Percentiles rank a stretch among this genome's conserved stretches.
phyloP scores from a whole-genome alignment of 2,113 vertebrate species.

The Nymphicus hollandicus region DNA sequence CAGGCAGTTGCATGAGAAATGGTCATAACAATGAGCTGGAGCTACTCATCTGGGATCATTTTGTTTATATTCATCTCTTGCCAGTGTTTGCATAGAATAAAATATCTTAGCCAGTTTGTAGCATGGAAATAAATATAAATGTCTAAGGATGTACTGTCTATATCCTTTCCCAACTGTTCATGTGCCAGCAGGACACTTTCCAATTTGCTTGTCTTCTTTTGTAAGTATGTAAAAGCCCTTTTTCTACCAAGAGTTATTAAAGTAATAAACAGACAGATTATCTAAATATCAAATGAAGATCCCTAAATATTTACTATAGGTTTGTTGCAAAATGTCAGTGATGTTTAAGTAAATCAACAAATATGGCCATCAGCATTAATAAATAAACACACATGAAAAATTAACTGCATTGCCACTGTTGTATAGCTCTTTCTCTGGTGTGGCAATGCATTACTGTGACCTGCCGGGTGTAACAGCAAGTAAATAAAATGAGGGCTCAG shows the following conservation, averaged over 20 bases:
- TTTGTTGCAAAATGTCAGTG: slow-evolving; percentile 9
- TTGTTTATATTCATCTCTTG: slow-evolving; percentile 38
- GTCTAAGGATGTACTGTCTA: slow-evolving; percentile 11
- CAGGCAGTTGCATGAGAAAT: slow-evolving; percentile 44
- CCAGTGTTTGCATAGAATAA: slow-evolving; percentile 47
- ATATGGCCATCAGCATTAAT: background rate
- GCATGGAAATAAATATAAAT: slow-evolving; percentile 51
- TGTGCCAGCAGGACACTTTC: slow-evolving; percentile 51
- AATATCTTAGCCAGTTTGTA: slow-evolving; percentile 48
- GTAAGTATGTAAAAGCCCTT: slow-evolving; percentile 29
- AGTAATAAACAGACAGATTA: slow-evolving; percentile 42
- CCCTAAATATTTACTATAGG: slow-evolving; percentile 41
- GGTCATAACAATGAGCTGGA: slow-evolving; percentile 28
- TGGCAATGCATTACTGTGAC: background rate
- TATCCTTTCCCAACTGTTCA: slow-evolving; percentile 26
- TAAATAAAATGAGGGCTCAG: background rate
- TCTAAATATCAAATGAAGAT: background rate
- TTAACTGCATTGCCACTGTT: background rate
- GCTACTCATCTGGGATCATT: slow-evolving; percentile 27
- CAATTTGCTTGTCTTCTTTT: slow-evolving; percentile 45
- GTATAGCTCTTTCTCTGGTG: background rate
- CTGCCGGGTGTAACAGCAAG: background rate
- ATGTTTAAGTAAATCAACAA: slow-evolving; percentile 51
- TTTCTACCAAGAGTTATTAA: slow-evolving; percentile 51
- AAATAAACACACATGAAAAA: slow-evolving; percentile 3